A percentile compares a stretch with the other conserved stretches of the same genome.
phyloP scores from a whole-genome alignment of 2,888 invertebrate genomes.

The Girardia tigrina region DNA sequence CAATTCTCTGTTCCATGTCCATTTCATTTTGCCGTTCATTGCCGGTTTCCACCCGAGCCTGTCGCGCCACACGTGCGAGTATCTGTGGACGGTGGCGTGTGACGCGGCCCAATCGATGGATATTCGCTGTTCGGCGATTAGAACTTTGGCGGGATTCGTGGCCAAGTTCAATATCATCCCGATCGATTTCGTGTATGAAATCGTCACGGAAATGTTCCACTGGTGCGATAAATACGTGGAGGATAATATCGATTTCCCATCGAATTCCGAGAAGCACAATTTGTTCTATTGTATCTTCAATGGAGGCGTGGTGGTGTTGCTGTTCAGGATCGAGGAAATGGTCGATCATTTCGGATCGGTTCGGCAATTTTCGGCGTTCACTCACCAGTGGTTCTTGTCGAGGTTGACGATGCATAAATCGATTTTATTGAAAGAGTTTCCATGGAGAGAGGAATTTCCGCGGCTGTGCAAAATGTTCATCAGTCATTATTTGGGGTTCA shows the following conservation, averaged over 20 bases:
- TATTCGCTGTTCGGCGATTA: neutral
- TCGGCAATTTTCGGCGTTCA: neutral
- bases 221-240: neutral
- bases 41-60: neutral
- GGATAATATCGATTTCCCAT: neutral
- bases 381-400: neutral
- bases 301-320: neutral
- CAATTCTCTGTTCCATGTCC: neutral
- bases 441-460: neutral
- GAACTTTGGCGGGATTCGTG: neutral
- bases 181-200: neutral
- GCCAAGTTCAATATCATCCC: neutral
- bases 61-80: neutral
- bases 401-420: neutral
- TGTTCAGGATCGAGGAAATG: neutral
- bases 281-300: neutral
- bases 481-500: neutral
- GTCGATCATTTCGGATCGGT: neutral
- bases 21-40: neutral
- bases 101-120: neutral
- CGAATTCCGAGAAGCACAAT: neutral
- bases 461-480: neutral
- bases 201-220: neutral
- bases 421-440: neutral
- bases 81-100: neutral